These are phyloP conservation scores for Apostichopus japonicus DNA, from an alignment of 35 echinoderm and acorn worm genomes.

Conservation along the genomic window DNA sequence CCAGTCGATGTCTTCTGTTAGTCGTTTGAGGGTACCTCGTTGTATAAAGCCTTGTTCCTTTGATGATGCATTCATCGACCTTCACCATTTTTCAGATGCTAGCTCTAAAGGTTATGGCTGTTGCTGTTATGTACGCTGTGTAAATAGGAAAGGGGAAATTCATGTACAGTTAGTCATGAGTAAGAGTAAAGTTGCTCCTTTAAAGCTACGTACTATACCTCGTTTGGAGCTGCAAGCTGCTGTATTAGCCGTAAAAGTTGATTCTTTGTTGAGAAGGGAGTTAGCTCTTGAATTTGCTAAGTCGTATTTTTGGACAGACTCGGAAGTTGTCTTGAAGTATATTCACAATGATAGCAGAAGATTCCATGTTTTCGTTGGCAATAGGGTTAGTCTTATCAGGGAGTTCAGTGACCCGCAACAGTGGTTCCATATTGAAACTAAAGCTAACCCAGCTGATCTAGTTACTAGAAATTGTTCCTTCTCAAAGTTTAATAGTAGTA, in stretches of 20 bases:
- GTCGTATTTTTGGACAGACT: conserved; percentile 70
- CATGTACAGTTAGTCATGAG: conserved; percentile 56
- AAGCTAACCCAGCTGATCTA: no score
- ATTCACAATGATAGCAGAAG: conserved; percentile 56
- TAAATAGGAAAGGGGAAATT: conserved; percentile 48
- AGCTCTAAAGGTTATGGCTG: conserved; percentile 63
- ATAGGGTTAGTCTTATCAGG: no score
- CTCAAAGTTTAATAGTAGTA: no score
- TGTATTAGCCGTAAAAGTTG: conserved; percentile 45
- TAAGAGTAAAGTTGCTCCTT: conserved; percentile 67
- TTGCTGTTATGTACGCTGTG: conserved; percentile 64
- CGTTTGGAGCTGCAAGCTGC: conserved; percentile 68
- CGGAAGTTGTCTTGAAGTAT: conserved; percentile 62
- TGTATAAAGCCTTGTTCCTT: no score
- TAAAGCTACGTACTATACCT: conserved; percentile 69
- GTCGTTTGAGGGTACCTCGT: no score
- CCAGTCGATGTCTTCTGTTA: no score
- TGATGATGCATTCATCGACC: not conserved
- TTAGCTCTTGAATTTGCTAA: conserved; percentile 12
- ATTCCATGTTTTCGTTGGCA: no score
- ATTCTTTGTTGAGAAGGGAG: conserved; percentile 55
- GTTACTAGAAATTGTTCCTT: no score
- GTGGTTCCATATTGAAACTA: no score
- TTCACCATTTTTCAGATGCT: conserved; percentile 88
- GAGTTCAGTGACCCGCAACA: no score